phyloP scores from a whole-genome alignment of 2,797 vertebrate genomes.

The Harpagifer antarcticus region DNA sequence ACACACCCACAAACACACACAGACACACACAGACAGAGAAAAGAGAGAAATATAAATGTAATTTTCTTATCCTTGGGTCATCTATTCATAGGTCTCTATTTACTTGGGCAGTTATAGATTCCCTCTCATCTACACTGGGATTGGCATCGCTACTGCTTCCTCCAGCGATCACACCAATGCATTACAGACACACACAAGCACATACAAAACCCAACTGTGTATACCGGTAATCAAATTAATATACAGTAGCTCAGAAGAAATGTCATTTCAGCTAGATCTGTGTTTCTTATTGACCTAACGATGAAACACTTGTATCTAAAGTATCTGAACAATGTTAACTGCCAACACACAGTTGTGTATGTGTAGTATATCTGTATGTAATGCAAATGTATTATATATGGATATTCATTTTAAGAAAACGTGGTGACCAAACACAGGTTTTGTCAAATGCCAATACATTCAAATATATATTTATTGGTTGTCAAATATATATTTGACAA shows the following conservation, averaged over 20 bases:
- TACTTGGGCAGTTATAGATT: conserved; percentile 43
- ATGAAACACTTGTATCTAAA: not conserved
- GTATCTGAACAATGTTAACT: not conserved
- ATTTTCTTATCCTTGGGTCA: conserved; percentile 51
- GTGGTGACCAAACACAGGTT: not conserved
- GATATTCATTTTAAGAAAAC: not conserved
- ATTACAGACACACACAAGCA: conserved; percentile 9
- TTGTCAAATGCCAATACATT: conserved; percentile 1
- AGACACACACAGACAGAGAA: not conserved
- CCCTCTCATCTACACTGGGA: conserved; percentile 29
- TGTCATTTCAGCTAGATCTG: not conserved
- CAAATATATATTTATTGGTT: too few species aligned
- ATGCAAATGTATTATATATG: conserved; percentile 2
- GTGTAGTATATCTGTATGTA: not conserved
- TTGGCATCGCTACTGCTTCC: conserved; percentile 22
- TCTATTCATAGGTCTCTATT: conserved; percentile 48
- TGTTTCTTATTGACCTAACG: not conserved
- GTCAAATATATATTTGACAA: not conserved
- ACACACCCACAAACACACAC: too few species aligned
- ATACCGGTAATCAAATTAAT: conserved; percentile 3
- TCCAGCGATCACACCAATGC: conserved; percentile 30
- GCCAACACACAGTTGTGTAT: too few species aligned
- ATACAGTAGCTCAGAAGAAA: not conserved
- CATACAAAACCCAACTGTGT: not conserved
- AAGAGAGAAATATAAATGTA: conserved; percentile 39